Conservation (phyloP, 2,888 invertebrate genomes). For the Lydus trimaculatus region DNA sequence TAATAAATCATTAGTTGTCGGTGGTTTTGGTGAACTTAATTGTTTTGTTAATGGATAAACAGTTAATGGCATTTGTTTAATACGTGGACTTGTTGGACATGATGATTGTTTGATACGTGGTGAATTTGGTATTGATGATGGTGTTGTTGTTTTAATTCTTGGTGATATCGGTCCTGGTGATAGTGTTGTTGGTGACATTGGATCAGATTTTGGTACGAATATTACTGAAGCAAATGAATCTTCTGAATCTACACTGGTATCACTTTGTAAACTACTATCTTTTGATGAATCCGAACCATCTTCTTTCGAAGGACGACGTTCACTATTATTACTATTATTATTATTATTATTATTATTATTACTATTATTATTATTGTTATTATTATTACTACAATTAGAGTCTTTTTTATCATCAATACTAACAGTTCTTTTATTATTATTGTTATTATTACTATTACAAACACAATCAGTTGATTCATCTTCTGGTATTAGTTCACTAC, state of each 20-base stretch:
- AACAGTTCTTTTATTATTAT: slow-evolving; percentile 30
- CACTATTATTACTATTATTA: slow-evolving; percentile 55
- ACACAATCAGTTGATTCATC: slow-evolving; percentile 43
- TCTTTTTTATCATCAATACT: slow-evolving; percentile 51
- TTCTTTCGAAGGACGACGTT: slow-evolving; percentile 81
- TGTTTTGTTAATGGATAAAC: slow-evolving; percentile 68
- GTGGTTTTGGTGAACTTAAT: slow-evolving; percentile 67
- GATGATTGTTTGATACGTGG: slow-evolving; percentile 77
- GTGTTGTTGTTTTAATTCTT: slow-evolving; percentile 63
- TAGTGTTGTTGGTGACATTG: slow-evolving; percentile 68
- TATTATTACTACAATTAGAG: slow-evolving; percentile 25
- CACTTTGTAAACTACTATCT: slow-evolving; percentile 90
- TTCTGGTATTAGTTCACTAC: slow-evolving; percentile 62
- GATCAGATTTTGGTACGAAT: slow-evolving; percentile 85
- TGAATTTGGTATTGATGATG: slow-evolving; percentile 78
- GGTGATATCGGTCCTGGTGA: slow-evolving; percentile 71
- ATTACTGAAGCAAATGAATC: slow-evolving; percentile 94
- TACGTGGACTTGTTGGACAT: slow-evolving; percentile 70
- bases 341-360: slow-evolving; percentile 47
- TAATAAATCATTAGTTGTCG: slow-evolving; percentile 52
- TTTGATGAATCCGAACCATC: slow-evolving; percentile 90
- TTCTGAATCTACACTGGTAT: slow-evolving; percentile 93
- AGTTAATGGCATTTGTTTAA: slow-evolving; percentile 67
- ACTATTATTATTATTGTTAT: slow-evolving; percentile 25
- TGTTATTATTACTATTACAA: background rate